Percentiles rank a stretch among this genome's conserved stretches.
Evolutionary conservation across 2,113 vertebrate genomes (phyloP).

Genomic region (Lamprotornis superbus): DNA sequence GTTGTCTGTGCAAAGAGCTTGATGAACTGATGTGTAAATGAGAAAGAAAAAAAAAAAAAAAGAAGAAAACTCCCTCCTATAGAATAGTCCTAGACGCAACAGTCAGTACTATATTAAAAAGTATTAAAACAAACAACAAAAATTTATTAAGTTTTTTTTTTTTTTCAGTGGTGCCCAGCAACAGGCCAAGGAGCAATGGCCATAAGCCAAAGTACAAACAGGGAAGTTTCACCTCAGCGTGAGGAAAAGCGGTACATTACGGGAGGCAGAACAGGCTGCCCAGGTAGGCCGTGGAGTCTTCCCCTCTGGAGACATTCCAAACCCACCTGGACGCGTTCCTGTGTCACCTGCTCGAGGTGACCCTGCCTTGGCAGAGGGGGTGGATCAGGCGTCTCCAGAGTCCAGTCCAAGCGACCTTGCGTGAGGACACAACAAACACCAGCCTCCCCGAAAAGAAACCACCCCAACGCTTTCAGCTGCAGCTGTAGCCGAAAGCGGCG

Average conservation of each 20-base stretch:
- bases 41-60: neutral
- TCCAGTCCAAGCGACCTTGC: neutral
- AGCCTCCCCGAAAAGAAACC: neutral
- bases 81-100: neutral
- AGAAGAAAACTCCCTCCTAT: neutral
- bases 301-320: neutral
- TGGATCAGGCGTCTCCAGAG: neutral
- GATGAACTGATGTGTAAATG: neutral
- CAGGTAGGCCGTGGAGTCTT: rapidly evolving
- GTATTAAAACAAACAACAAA: neutral
- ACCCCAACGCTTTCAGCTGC: neutral
- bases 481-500: neutral
- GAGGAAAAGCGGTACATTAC: neutral
- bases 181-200: neutral
- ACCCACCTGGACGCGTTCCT: neutral
- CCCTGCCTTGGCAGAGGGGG: neutral
- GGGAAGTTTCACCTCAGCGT: no score
- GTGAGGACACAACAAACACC: neutral
- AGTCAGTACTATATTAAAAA: neutral
- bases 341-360: neutral
- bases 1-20: neutral
- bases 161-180: neutral
- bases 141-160: neutral
- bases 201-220: neutral
- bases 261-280: neutral